Base-by-base conservation (phyloP, 1,140 invertebrate genomes). In the Drosophila nasuta region DNA sequence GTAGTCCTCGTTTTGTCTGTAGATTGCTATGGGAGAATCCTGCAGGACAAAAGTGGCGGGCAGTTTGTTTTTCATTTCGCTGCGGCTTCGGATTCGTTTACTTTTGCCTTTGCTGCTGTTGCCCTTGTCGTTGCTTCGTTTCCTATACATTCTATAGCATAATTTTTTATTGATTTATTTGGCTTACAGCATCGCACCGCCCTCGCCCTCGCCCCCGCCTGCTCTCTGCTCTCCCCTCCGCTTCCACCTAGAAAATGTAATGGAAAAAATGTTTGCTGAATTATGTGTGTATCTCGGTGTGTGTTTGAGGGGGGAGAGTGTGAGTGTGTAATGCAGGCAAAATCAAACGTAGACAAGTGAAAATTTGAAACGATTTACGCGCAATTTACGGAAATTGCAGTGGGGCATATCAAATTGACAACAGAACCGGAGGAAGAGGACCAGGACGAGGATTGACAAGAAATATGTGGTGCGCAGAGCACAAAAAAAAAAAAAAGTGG, bases 101-200 rank as follows among this genome's bases (percentile, higher is more conserved):
- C 79, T 68, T 69, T 77, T 60, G 72, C 77, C 77, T 75, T 67
- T 72, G 72, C 63, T 62, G 63, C 49, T 77, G 43, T 73, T 58
- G 49, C 7, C 17, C 15, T 15, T 15, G 15, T 67, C 71, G 69
- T 71, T 79, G 82, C 46, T 25, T 65, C 74, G 45, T 46, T 73
- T 49, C 48, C 63, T 81, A 70, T 74, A 82, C 81, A 85, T 85
- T 86, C 75, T 82, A 82, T 75, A 86, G 83, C 83, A 87, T 87
- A 88, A 87, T 87, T 87, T 87, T 87, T 83, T 87, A 87, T 87
- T 87, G 83, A 87, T 87, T 87, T 87, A 88, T 87, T 87, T 89
- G 77, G 80, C 86, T 88, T 88, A 88, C 75, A 63, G 64, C 65
- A 13, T 43, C 48, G 8, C 1, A 25, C 20, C 20, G 35, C 30